Conservation (phyloP, 2,113 vertebrate species). For the Chloebia gouldiae region DNA sequence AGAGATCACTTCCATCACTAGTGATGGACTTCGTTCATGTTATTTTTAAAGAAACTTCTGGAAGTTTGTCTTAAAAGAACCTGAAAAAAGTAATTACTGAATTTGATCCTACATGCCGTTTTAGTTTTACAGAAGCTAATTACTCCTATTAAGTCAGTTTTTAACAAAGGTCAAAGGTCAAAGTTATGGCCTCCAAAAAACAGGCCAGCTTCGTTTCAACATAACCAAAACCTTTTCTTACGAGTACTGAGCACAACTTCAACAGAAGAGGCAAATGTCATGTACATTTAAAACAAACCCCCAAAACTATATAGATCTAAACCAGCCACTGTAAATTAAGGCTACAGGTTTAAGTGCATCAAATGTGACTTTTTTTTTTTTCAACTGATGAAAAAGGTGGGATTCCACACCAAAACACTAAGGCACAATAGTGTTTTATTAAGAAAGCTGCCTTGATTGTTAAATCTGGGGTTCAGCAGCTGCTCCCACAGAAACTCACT, state of each 20-base stretch:
- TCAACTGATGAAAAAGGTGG: not conserved
- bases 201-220: not conserved
- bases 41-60: not conserved
- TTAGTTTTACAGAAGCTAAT: not conserved
- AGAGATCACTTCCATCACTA: not conserved
- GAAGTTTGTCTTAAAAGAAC: not conserved
- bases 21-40: not conserved
- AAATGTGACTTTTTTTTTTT: not conserved
- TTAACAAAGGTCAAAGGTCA: not conserved
- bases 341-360: not conserved
- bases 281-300: not conserved
- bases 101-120: not conserved
- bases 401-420: not conserved
- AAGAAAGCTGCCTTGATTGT: not conserved
- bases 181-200: not conserved
- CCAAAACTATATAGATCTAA: not conserved
- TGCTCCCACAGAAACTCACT: not conserved
- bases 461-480: not conserved
- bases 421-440: not conserved
- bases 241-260: not conserved
- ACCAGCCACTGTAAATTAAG: not conserved
- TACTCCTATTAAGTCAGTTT: not conserved
- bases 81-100: not conserved
- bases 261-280: not conserved
- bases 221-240: not conserved